Conservation (phyloP, 2,113 vertebrate genomes). For the Vombatus ursinus region DNA sequence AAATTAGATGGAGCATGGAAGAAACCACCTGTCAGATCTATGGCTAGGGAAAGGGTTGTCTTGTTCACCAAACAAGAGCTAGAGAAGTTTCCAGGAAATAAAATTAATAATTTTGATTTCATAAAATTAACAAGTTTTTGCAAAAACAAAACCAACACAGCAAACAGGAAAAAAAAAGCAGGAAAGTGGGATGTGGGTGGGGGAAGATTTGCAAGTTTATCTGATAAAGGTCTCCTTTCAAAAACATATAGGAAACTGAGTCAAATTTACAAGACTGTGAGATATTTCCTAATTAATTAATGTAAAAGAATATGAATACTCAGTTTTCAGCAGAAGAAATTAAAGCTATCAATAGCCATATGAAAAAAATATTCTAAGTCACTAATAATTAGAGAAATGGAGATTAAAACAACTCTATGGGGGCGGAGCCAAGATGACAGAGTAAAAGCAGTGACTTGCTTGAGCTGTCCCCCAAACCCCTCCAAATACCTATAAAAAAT, state of each 20-base stretch:
- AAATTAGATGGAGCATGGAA: background rate
- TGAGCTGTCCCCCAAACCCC: no score
- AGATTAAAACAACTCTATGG: background rate
- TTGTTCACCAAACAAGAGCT: background rate
- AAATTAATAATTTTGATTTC: background rate
- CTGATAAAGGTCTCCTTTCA: background rate
- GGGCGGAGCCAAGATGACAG: no score
- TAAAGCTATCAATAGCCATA: background rate
- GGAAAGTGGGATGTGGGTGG: no score
- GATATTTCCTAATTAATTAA: background rate
- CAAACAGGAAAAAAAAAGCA: background rate
- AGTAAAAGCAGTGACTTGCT: no score
- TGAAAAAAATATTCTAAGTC: background rate
- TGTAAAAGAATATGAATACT: background rate
- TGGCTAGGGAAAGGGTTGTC: background rate
- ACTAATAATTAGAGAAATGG: background rate
- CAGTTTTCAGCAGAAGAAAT: background rate
- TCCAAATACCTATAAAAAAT: no score
- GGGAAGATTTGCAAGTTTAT: background rate
- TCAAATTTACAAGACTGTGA: background rate
- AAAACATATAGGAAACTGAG: no score
- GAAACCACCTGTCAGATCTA: background rate
- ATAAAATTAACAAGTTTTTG: background rate
- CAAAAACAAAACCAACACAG: background rate
- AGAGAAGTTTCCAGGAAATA: background rate